These are phyloP conservation scores for Berghia stephanieae DNA, from an alignment of 1,140 invertebrate species.

Conservation along the genomic window DNA sequence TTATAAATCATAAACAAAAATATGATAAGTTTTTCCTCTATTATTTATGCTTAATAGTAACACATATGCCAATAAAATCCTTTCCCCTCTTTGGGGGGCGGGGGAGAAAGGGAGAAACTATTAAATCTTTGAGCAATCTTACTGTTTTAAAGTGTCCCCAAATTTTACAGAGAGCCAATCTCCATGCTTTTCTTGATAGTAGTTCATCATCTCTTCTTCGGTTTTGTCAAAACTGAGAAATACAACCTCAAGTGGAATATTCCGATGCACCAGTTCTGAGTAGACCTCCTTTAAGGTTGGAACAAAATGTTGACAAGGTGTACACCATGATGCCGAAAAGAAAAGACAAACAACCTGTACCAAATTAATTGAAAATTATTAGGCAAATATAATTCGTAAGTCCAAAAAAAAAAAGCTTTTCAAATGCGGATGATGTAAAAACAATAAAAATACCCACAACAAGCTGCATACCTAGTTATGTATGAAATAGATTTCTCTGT, in stretches of 20 bases:
- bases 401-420: no score
- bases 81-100: no score
- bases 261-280: constrained; percentile 72
- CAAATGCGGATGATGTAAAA: no score
- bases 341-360: constrained; percentile 58
- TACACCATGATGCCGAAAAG: constrained; percentile 71
- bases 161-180: constrained; percentile 48
- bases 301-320: constrained; percentile 68
- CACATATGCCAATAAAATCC: no score
- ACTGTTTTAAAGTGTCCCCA: constrained; percentile 46
- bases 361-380: no score
- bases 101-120: neutral
- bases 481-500: no score
- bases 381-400: no score
- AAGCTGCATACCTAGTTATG: no score
- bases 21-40: neutral
- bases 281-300: constrained; percentile 62
- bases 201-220: constrained; percentile 72
- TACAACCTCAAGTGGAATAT: constrained; percentile 74
- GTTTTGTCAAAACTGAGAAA: constrained; percentile 76
- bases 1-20: neutral
- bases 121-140: constrained; percentile 23
- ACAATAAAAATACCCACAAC: no score
- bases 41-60: no score
- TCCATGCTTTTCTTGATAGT: constrained; percentile 69